Conservation (phyloP, 2,888 invertebrate genomes). For the Xiphydria camelus region DNA sequence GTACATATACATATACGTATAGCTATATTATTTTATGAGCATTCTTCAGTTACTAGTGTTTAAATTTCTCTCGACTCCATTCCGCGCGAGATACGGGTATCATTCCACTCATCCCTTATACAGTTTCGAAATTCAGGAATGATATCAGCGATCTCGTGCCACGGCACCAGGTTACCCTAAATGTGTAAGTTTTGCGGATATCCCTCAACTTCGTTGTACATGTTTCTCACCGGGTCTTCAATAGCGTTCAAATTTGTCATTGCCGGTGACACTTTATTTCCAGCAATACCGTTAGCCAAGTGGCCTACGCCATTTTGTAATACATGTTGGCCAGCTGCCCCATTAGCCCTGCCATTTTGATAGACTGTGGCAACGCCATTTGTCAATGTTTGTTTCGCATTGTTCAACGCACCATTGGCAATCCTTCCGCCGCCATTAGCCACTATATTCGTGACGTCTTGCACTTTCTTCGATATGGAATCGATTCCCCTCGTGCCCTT, state of each 20-base stretch:
- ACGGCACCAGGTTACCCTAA: slow-evolving; percentile 18
- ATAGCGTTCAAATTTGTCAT: slow-evolving; percentile 20
- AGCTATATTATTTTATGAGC: slow-evolving; percentile 1
- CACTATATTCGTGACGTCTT: slow-evolving; percentile 20
- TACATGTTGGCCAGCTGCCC: slow-evolving; percentile 31
- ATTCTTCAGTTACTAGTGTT: slow-evolving; percentile 1
- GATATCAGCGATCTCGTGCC: no score
- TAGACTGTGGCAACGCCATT: slow-evolving; percentile 32
- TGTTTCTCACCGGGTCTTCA: slow-evolving; percentile 45
- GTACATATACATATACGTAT: no score
- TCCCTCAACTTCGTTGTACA: slow-evolving; percentile 58
- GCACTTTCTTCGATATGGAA: slow-evolving; percentile 11
- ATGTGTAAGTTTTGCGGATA: slow-evolving; percentile 51
- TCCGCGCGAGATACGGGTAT: no score
- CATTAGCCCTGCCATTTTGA: slow-evolving; percentile 35
- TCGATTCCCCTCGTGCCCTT: slow-evolving; percentile 11
- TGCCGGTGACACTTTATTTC: slow-evolving; percentile 43
- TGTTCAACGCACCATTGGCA: slow-evolving; percentile 54
- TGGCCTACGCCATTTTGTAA: slow-evolving; percentile 47
- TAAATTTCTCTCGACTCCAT: neutral
- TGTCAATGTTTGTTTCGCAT: slow-evolving; percentile 45
- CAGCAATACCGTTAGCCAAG: slow-evolving; percentile 40
- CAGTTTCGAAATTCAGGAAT: no score
- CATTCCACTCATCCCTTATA: no score
- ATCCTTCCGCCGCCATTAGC: slow-evolving; percentile 46